Evolutionary conservation across 2,113 vertebrate genomes (phyloP).

Genomic region (Riparia riparia): DNA sequence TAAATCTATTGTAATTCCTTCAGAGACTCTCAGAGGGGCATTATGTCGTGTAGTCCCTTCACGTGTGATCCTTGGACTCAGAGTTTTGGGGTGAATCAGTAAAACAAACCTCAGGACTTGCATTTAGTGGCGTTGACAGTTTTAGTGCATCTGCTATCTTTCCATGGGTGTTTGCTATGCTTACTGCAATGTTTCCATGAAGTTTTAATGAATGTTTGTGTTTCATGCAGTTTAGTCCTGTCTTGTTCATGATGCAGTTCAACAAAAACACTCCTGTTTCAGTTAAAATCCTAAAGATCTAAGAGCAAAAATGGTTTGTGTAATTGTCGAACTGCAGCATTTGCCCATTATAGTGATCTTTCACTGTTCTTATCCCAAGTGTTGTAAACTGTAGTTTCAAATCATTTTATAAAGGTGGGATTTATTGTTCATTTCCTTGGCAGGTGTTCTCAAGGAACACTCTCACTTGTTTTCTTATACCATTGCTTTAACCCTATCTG

Average conservation of each 20-base stretch:
- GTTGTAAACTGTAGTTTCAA: not conserved
- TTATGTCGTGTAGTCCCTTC: not conserved
- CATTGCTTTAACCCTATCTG: not conserved
- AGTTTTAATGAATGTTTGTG: slow-evolving; percentile 26
- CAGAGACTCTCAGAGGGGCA: not conserved
- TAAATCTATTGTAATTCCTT: slow-evolving; percentile 11
- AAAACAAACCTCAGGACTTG: not conserved
- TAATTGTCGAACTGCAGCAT: not conserved
- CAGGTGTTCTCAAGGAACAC: not conserved
- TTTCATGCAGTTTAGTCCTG: not conserved
- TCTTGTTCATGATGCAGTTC: not conserved
- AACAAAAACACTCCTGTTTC: not conserved
- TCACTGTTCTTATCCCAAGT: not conserved
- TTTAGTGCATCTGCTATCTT: not conserved
- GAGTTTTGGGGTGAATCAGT: not conserved
- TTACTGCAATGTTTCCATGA: not conserved
- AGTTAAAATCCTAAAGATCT: not conserved
- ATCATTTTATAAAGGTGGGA: not conserved
- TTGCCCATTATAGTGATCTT: not conserved
- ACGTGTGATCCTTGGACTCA: not conserved
- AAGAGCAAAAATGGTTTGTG: not conserved
- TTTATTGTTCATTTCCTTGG: not conserved
- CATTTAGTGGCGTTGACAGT: not conserved
- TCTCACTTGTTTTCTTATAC: not conserved
- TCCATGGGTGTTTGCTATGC: not conserved